Base-by-base conservation (phyloP, 2,113 vertebrate genomes). In the Petroica traversi region DNA sequence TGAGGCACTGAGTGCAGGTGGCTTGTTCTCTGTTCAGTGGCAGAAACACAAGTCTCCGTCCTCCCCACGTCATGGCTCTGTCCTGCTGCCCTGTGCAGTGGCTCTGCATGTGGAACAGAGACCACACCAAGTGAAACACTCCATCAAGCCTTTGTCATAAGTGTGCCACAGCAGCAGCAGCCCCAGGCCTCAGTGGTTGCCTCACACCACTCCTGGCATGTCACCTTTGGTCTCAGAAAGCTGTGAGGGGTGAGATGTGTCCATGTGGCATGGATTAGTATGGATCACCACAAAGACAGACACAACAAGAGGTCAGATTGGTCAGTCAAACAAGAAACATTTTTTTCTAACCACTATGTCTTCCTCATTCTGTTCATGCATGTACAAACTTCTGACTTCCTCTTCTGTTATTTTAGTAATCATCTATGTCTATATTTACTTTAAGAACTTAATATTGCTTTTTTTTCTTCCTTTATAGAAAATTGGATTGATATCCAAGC, bases 21-120 rank as follows among this genome's bases (percentile, higher is more conserved):
- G 3, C 71, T 58, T 74, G 55, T 15, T 19, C 19, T 59, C 57
- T 55, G 23, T 29, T 48, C 46, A 33, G 25, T 17, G 77, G 33
- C 61, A 81, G 51, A 46, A 55, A 29, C 3, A 9, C 51, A 67
- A 17, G 19, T 62, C 23, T 82, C 29, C 52, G 10, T 29, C 34
- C 51, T 75, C 23, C 29, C 66, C 31, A 26, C 0, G 0, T 20
- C 26, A 51, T 1, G 5, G 25, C 5, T 68, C 8, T 64, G 17
- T 68, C 16, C 29, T 57, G 20, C 45, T 63, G 28, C 22, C 23
- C 9, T 36, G 9, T 43, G 29, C 64, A 46, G 24, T 25, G 31
- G 6, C 14, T 78, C 49, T 85, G 41, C 36, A 43, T 36, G 18
- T 4, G 4, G 15, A 72, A 5, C 45, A 74, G 46, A 22, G 25